Conservation (phyloP, 1,140 invertebrate species). For the Melipona quadrifasciata region DNA sequence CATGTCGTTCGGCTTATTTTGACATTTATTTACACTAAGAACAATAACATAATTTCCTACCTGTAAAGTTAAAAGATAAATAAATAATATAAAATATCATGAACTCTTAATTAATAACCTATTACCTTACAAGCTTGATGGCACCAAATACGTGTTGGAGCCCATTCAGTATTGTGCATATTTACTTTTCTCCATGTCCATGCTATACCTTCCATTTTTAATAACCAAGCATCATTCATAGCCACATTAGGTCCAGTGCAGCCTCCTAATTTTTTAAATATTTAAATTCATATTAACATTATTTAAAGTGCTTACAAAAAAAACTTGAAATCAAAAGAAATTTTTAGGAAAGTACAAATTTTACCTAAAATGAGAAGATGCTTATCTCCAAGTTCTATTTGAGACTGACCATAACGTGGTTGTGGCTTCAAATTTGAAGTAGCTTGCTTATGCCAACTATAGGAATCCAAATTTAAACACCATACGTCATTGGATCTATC, state of each 20-base stretch:
- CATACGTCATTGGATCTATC: slow-evolving; percentile 92
- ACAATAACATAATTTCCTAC: slow-evolving; percentile 81
- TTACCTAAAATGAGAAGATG: slow-evolving; percentile 88
- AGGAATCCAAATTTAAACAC: slow-evolving; percentile 91
- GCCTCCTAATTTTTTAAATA: slow-evolving; percentile 82
- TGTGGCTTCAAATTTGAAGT: slow-evolving; percentile 87
- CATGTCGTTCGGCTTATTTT: slow-evolving; percentile 74
- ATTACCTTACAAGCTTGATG: slow-evolving; percentile 93
- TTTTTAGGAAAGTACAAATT: slow-evolving; percentile 55
- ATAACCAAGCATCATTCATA: slow-evolving; percentile 88
- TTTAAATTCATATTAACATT: slow-evolving; percentile 32
- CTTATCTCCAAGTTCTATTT: slow-evolving; percentile 87
- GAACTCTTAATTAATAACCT: slow-evolving; percentile 17
- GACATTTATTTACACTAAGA: slow-evolving; percentile 76
- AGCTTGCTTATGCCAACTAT: slow-evolving; percentile 89
- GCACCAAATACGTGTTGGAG: slow-evolving; percentile 94
- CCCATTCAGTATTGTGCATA: slow-evolving; percentile 89
- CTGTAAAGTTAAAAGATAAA: slow-evolving; percentile 43
- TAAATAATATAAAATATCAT: background rate
- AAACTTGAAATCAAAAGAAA: background rate
- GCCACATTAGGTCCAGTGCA: slow-evolving; percentile 87
- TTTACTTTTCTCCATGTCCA: slow-evolving; percentile 93
- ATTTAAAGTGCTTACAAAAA: background rate
- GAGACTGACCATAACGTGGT: slow-evolving; percentile 94
- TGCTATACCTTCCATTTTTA: slow-evolving; percentile 82